Base-by-base conservation (phyloP, 2,113 vertebrate species). In the Eleginops maclovinus region DNA sequence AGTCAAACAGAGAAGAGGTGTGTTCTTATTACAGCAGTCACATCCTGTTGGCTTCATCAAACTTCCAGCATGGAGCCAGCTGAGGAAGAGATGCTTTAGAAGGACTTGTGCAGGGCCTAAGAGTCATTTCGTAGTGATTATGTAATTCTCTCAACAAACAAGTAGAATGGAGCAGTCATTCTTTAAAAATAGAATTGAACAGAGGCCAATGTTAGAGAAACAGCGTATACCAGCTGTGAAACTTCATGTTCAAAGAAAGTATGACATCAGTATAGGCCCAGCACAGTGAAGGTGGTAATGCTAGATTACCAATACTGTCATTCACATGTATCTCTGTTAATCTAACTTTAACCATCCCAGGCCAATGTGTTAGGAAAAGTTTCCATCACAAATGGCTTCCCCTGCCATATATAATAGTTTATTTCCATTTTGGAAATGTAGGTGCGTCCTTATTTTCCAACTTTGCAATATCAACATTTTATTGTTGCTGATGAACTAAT, bases 161-260 rank as follows among this genome's bases (percentile, higher is more conserved):
- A 31, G 63, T 31, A 49, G 21, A 85, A 60, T 61, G 31, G 74
- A 64, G 49, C 66, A 49, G 44, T 81, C 47, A 75, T 56, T 69
- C 53, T 66, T 73, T 81, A 73, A 83, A 85, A 87, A 77, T 82
- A 83, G 58, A 59, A n/a, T 50, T n/a, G 66, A 73, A 72, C 59
- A 31, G 19, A 1, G 13, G 55, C 60, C 40, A 54, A 24, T 63
- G 66, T 75, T 51, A 64, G 72, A 60, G 28, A 16, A 53, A 21
- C 19, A n/a, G 7, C 43, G 49, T 14, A 44, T 28, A 5, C 3
- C 28, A n/a, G 51, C 19, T 66, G 0, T 69, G 16, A 50, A 49
- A 72, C 24, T 54, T 43, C 21, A 41, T 10, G 44, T 36, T 47
- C 16, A 56, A 24, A 77, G 0, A 9, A 71, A 28, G 9, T 19